Percentiles rank a stretch among this genome's conserved stretches.
Evolutionary conservation across 2,113 vertebrate genomes (phyloP).

Genomic region (Oxygymnocypris stewartii): DNA sequence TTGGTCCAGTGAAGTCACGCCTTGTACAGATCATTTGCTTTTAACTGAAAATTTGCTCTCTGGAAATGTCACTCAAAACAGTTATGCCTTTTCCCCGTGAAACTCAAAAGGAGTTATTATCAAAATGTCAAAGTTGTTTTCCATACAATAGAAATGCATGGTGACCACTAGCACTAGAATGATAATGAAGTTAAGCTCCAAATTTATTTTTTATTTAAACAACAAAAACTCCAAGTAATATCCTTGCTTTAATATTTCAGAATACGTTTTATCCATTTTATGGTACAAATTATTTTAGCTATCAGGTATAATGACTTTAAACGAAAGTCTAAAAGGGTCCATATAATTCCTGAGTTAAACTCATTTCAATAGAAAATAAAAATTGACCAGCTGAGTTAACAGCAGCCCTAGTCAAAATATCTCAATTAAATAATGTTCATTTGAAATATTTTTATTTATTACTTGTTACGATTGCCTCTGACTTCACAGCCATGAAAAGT

Average conservation of each 20-base stretch:
- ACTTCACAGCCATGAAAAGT: not conserved
- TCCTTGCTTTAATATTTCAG: not conserved
- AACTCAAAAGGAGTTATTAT: slow-evolving; percentile 5
- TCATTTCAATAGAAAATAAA: not conserved
- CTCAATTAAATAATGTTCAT: not conserved
- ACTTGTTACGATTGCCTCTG: not conserved
- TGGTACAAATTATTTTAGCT: not conserved
- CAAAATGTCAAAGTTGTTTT: slow-evolving; percentile 28
- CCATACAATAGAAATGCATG: not conserved
- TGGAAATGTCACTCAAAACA: not conserved
- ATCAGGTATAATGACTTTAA: not conserved
- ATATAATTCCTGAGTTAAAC: slow-evolving; percentile 7
- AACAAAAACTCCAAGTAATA: not conserved
- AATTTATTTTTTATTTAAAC: not conserved
- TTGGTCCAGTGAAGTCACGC: not conserved
- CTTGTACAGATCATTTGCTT: not conserved
- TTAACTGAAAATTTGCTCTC: not conserved
- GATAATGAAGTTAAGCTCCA: not conserved
- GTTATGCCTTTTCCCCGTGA: not conserved
- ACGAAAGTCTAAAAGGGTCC: not conserved
- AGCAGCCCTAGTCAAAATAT: not conserved
- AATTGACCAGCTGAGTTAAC: slow-evolving; percentile 4
- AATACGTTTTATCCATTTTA: slow-evolving; percentile 1
- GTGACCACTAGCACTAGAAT: not conserved
- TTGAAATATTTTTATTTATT: slow-evolving; percentile 1